phyloP scores from a whole-genome alignment of 2,113 vertebrate species.

The Boulengeromyrus knoepffleri region DNA sequence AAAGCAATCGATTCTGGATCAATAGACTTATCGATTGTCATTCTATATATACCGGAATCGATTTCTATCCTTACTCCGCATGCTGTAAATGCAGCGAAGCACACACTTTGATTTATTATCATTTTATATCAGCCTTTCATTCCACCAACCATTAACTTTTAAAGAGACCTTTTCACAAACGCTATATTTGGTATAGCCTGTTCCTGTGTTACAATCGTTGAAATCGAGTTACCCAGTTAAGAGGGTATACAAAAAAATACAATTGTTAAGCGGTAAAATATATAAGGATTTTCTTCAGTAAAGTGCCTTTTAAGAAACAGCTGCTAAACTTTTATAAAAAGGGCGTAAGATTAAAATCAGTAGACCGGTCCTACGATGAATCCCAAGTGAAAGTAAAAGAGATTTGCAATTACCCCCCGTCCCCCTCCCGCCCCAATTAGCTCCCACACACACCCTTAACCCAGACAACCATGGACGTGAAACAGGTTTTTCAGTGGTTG shows the following conservation, averaged over 20 bases:
- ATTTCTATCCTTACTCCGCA: neutral
- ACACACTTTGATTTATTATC: neutral
- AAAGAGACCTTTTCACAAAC: neutral
- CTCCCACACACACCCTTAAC: constrained; percentile 19
- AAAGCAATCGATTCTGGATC: constrained; percentile 2
- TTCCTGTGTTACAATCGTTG: neutral
- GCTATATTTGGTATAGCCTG: neutral
- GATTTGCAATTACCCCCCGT: constrained; percentile 21
- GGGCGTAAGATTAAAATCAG: neutral
- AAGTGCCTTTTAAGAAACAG: neutral
- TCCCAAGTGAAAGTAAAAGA: constrained; percentile 24
- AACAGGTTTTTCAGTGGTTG: constrained; percentile 68
- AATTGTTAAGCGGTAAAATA: neutral
- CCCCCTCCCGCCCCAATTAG: constrained; percentile 5
- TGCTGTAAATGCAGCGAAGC: neutral
- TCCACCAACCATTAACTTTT: neutral
- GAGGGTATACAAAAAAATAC: neutral
- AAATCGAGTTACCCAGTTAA: neutral
- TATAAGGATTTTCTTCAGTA: neutral
- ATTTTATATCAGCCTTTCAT: neutral
- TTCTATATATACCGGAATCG: neutral
- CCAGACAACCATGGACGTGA: constrained; percentile 30
- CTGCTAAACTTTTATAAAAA: neutral
- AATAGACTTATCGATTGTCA: neutral
- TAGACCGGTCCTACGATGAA: constrained; percentile 15